Evolutionary conservation across 2,797 vertebrate genomes (phyloP), one percentile per base, ranked within the genome.

Genomic region (Tangara arthus): DNA sequence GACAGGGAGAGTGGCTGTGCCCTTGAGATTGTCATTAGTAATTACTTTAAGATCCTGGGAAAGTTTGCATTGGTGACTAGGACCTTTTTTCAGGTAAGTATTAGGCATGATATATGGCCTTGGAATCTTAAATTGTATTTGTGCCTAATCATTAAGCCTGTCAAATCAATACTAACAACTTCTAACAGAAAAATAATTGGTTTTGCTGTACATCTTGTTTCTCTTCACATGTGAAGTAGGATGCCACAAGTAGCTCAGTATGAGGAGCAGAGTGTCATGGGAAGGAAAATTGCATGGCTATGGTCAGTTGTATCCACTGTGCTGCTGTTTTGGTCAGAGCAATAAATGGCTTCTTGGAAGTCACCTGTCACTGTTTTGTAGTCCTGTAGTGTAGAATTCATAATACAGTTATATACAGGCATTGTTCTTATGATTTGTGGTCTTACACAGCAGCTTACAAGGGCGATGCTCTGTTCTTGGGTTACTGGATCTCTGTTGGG

Each of bases 401-500:
- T 65, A 42, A 12, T 50, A 11, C 11, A 15, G 20, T 22, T 21
- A 5, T 11, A 17, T 8, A 9, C 18, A 64, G 61, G 20, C 24
- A 28, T 47, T 81, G 18, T 44, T 83, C 30, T 49, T 63, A 6
- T 0, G 13, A 18, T 57, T 56, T 85, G 41, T 63, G 72, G 32
- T 72, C 39, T 84, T 49, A 12, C 3, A 1, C 3, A 41, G 66
- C 42, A 81, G 30, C 37, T 42, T 44, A 16, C 19, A 73, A 44
- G 37, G 1, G 6, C 34, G 47, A 0, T 0, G 1, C 39, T 59
- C 37, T 88, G 21, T 78, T 79, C 37, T 30, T 47, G 16, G 13
- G 15, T 61, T 87, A 2, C 5, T 81, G 47, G 42, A 17, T 78
- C 0, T 0, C n/a, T 63, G 0, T 28, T 69, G 39, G 12, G 32